phyloP scores from a whole-genome alignment of 2,113 vertebrate species.

The Notothenia rossii region DNA sequence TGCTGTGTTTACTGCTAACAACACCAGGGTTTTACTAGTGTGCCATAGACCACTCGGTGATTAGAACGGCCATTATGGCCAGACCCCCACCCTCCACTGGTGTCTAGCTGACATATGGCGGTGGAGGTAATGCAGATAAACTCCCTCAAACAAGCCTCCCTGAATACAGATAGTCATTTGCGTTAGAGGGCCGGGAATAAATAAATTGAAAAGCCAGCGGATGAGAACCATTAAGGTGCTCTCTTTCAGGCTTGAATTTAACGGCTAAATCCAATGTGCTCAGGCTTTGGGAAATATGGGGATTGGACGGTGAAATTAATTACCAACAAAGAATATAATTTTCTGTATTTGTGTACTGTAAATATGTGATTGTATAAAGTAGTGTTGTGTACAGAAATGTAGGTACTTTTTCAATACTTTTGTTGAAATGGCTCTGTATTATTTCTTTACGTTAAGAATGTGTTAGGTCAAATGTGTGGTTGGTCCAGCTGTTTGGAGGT shows the following conservation, averaged over 20 bases:
- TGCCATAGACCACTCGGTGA: conserved; percentile 52
- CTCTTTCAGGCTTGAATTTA: conserved; percentile 21
- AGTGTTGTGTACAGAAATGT: too few species aligned
- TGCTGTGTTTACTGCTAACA: conserved; percentile 57
- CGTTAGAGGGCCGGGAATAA: conserved; percentile 52
- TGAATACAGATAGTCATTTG: conserved; percentile 59
- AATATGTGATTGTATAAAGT: background rate
- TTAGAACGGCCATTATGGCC: conserved; percentile 58
- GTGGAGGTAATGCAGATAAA: conserved; percentile 70
- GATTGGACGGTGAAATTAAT: background rate
- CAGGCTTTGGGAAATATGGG: background rate
- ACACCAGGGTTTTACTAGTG: conserved; percentile 37
- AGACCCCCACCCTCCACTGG: conserved; percentile 48
- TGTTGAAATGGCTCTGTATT: too few species aligned
- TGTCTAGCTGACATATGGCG: conserved; percentile 76
- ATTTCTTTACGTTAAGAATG: too few species aligned
- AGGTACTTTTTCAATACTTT: too few species aligned
- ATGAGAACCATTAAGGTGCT: conserved; percentile 39
- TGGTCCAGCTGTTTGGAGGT: too few species aligned
- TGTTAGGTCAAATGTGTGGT: too few species aligned
- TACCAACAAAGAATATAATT: background rate
- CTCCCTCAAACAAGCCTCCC: conserved; percentile 54
- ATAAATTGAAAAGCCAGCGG: conserved; percentile 46
- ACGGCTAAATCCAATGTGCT: conserved; percentile 11
- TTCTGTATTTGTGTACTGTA: background rate